Conservation (phyloP, 2,113 vertebrate species). For the Dipodomys ordii region DNA sequence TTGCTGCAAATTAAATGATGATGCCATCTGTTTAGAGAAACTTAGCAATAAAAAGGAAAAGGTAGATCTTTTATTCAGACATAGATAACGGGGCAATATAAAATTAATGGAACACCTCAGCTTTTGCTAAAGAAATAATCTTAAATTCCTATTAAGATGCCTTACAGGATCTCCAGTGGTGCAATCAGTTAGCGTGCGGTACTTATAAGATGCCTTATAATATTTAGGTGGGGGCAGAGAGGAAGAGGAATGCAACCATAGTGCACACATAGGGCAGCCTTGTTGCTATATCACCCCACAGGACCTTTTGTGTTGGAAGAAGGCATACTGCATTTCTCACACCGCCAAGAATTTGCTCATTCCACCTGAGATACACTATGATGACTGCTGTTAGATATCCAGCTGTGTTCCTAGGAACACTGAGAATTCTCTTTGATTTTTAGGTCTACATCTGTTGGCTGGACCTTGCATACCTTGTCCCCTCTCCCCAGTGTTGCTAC, state of each 20-base stretch:
- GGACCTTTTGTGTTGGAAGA: background rate
- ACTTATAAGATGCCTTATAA: background rate
- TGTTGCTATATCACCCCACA: background rate
- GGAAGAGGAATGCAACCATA: background rate
- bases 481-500: background rate
- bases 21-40: background rate
- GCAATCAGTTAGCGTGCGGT: too few species aligned
- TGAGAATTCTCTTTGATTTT: background rate
- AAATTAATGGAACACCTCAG: slow-evolving; percentile 10
- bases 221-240: background rate
- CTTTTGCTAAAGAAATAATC: slow-evolving; percentile 27
- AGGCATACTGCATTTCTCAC: background rate
- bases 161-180: too few species aligned
- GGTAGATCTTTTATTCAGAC: background rate
- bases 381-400: background rate
- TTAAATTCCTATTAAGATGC: slow-evolving; percentile 14
- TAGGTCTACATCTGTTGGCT: background rate
- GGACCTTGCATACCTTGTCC: too few species aligned
- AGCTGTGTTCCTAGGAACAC: background rate
- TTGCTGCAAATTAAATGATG: slow-evolving; percentile 35
- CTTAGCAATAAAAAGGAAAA: background rate
- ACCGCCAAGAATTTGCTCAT: background rate
- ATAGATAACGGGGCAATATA: background rate
- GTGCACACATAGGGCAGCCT: background rate
- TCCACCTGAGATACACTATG: background rate